Evolutionary conservation across 2,797 vertebrate genomes (phyloP).

Genomic region (Acridotheres tristis): DNA sequence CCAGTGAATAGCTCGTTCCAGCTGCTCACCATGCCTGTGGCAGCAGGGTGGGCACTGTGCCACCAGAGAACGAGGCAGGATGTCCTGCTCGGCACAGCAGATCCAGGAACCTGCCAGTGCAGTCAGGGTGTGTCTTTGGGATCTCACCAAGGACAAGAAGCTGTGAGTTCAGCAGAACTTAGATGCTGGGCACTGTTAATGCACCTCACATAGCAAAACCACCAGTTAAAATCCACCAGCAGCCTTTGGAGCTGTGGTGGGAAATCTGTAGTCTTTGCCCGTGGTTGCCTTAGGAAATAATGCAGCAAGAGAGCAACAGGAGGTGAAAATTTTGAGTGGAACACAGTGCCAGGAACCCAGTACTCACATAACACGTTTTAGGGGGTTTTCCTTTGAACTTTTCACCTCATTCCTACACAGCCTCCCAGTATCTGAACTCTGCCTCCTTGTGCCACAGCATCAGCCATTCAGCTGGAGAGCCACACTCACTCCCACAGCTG

Average conservation of each 20-base stretch:
- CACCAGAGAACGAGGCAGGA: neutral
- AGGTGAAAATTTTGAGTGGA: neutral
- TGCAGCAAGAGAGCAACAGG: neutral
- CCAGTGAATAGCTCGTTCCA: rapidly evolving
- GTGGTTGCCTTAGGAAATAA: neutral
- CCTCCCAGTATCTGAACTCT: rapidly evolving
- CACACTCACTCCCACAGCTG: rapidly evolving
- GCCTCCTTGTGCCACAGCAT: neutral
- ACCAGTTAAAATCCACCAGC: neutral
- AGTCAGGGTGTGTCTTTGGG: neutral
- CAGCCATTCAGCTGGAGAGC: neutral
- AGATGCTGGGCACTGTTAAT: neutral
- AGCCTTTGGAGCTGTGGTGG: neutral
- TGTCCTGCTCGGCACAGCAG: neutral
- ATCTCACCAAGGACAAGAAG: neutral
- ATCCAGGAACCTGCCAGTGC: neutral
- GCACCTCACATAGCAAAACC: neutral
- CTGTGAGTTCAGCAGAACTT: neutral
- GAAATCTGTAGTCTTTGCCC: neutral
- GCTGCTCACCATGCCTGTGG: neutral
- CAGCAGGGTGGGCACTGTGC: neutral
- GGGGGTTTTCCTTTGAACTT: neutral
- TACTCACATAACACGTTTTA: neutral
- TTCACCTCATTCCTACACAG: neutral
- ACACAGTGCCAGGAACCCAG: neutral